Evolutionary conservation across 1,140 invertebrate species (phyloP).

Genomic region (Pseudobourletiella spinata): DNA sequence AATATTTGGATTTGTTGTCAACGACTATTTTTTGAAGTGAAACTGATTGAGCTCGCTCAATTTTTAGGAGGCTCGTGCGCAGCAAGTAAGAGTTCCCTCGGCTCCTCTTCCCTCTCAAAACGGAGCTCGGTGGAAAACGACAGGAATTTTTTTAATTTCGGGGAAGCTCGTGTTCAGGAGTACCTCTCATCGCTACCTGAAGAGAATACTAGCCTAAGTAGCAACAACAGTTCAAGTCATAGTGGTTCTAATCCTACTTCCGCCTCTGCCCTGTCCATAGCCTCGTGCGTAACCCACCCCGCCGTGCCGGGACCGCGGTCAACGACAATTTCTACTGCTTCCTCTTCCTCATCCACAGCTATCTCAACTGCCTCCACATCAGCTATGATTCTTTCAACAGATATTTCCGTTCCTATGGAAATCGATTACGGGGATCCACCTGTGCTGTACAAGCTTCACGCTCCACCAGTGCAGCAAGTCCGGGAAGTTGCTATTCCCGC

Average conservation of each 20-base stretch:
- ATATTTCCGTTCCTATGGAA: slow-evolving; percentile 13
- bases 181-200: slow-evolving; percentile 33
- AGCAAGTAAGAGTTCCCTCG: slow-evolving; percentile 24
- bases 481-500: neutral
- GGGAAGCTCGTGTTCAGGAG: slow-evolving; percentile 48
- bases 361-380: neutral
- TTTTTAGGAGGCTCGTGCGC: slow-evolving; percentile 19
- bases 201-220: slow-evolving; percentile 19
- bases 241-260: slow-evolving; percentile 33
- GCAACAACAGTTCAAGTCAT: slow-evolving; percentile 20
- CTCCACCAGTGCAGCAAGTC: neutral
- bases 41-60: neutral
- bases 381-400: neutral
- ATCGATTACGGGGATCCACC: slow-evolving; percentile 5
- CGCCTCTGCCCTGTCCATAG: slow-evolving; percentile 22
- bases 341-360: neutral
- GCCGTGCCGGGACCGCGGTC: slow-evolving; percentile 4
- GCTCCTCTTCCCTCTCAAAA: slow-evolving; percentile 40
- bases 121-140: slow-evolving; percentile 39
- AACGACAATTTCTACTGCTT: neutral
- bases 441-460: neutral
- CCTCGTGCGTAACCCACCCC: slow-evolving; percentile 10
- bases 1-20: too few species aligned
- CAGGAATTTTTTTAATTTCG: slow-evolving; percentile 47
- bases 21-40: neutral